phyloP scores from a whole-genome alignment of 2,888 invertebrate species.

The Schizotus pectinicornis region DNA sequence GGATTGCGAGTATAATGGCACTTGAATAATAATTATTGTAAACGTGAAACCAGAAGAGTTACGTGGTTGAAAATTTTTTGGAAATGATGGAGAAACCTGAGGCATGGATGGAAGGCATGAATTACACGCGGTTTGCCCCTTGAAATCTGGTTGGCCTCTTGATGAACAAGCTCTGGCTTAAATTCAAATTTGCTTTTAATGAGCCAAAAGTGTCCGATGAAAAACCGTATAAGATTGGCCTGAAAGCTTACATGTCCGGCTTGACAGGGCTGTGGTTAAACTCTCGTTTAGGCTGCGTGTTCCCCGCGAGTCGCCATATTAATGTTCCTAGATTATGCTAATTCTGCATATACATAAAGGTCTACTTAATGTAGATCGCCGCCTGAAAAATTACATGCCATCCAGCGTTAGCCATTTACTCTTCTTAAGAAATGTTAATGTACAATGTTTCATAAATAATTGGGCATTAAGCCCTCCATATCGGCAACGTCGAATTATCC shows the following conservation, averaged over 20 bases:
- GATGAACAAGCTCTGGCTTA: no score
- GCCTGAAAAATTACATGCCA: constrained; percentile 47
- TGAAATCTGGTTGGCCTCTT: no score
- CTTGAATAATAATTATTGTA: no score
- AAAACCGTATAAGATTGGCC: constrained; percentile 15
- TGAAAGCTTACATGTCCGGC: constrained; percentile 23
- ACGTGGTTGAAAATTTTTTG: no score
- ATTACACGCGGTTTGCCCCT: no score
- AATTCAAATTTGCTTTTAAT: no score
- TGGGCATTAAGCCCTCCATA: background rate
- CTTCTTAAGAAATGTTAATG: constrained; percentile 36
- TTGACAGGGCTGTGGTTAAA: constrained; percentile 47
- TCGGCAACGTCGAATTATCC: background rate
- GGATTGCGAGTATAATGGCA: no score
- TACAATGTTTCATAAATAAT: constrained; percentile 12
- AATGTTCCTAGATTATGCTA: constrained; percentile 57
- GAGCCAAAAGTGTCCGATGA: background rate
- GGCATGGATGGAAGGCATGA: no score
- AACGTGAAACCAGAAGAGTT: no score
- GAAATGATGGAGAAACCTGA: no score
- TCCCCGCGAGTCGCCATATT: constrained; percentile 50
- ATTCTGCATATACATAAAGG: constrained; percentile 57
- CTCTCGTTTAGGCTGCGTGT: constrained; percentile 46
- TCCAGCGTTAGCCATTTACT: constrained; percentile 44
- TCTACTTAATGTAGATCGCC: constrained; percentile 55